Evolutionary conservation across 1,140 invertebrate species (phyloP).

Genomic region (Amphibalanus amphitrite): DNA sequence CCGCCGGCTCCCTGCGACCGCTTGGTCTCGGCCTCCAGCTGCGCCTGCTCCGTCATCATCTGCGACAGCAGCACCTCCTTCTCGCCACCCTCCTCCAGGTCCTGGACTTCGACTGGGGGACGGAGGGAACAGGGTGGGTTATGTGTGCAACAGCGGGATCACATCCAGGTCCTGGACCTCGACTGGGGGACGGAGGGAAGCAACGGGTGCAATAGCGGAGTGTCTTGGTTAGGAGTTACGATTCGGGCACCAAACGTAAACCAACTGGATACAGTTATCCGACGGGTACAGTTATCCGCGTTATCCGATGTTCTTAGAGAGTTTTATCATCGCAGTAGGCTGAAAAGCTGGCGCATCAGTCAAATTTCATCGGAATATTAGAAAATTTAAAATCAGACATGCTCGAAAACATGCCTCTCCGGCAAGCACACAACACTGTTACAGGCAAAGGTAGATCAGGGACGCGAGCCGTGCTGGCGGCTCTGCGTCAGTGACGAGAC

Average conservation of each 20-base stretch:
- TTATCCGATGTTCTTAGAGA: too few relatives aligned
- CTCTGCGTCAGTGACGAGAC: neutral
- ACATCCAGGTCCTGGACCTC: conserved; percentile 30
- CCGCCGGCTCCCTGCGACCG: conserved; percentile 10
- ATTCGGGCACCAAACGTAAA: too few relatives aligned
- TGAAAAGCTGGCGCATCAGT: neutral
- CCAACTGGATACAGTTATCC: too few relatives aligned
- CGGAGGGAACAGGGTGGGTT: conserved; percentile 45
- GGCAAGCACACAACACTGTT: neutral
- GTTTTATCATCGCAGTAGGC: too few relatives aligned
- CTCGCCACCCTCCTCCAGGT: conserved; percentile 28
- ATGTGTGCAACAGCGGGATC: conserved; percentile 60
- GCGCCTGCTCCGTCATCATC: conserved; percentile 25
- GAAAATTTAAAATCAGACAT: too few relatives aligned
- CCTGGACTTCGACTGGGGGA: conserved; percentile 23
- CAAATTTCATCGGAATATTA: too few relatives aligned
- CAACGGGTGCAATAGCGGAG: too few relatives aligned
- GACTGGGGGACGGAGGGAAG: too few relatives aligned
- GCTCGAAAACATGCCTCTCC: neutral
- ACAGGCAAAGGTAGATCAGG: too few relatives aligned
- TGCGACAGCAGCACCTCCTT: conserved; percentile 21
- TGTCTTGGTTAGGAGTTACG: too few relatives aligned
- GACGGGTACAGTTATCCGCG: too few relatives aligned
- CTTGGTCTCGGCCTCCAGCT: conserved; percentile 16
- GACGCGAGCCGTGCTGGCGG: neutral